phyloP scores from a whole-genome alignment of 2,888 invertebrate genomes.

The Aphodius granarius region DNA sequence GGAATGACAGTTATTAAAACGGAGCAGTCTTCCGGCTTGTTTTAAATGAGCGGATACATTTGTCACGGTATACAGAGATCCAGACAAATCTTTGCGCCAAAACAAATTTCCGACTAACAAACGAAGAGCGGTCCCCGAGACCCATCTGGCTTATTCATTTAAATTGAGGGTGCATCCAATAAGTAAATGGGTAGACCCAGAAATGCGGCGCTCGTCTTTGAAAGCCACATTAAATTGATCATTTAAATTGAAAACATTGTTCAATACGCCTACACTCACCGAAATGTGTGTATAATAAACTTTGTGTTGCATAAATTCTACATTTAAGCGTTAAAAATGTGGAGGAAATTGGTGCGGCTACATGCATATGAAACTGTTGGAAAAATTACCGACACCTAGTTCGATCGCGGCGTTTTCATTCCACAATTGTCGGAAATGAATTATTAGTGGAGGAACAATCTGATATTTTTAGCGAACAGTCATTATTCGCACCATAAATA shows the following conservation, averaged over 20 bases:
- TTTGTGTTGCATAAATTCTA: too few species aligned
- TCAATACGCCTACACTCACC: too few species aligned
- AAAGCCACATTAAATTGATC: too few species aligned
- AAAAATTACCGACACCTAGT: not conserved
- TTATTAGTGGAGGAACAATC: not conserved
- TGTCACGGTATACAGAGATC: slow-evolving; percentile 23
- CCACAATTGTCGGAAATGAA: not conserved
- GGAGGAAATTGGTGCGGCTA: not conserved
- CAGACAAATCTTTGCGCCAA: slow-evolving; percentile 20
- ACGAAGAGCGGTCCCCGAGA: not conserved
- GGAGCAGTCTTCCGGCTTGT: slow-evolving; percentile 24
- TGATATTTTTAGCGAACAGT: not conserved
- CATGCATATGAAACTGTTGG: not conserved
- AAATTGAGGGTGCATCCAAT: not conserved
- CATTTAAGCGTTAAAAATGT: too few species aligned
- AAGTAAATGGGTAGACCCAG: not conserved
- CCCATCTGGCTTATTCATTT: not conserved
- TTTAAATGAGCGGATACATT: slow-evolving; percentile 26
- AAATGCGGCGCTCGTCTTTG: not conserved
- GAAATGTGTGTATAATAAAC: too few species aligned
- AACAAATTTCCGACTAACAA: not conserved
- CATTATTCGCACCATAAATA: not conserved
- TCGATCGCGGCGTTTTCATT: not conserved
- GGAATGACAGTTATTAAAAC: slow-evolving; percentile 26
- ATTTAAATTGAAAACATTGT: too few species aligned